These are phyloP conservation scores for Nomada fucata DNA, from an alignment of 2,888 invertebrate species.

Conservation along the genomic window DNA sequence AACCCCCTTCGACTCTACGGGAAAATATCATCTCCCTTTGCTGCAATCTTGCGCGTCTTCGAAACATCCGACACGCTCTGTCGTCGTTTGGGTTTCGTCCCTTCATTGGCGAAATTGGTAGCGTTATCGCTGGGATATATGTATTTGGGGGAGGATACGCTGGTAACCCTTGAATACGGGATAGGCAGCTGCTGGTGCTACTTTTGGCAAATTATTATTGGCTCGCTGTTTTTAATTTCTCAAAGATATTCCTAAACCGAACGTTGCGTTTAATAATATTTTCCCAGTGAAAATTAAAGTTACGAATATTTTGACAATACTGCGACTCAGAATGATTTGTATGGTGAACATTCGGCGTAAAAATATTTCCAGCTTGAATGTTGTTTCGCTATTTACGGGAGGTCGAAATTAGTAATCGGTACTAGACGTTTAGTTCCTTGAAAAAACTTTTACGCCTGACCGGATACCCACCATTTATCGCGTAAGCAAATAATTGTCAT, in stretches of 20 bases:
- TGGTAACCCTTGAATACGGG: constrained; percentile 1
- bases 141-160: constrained; percentile 1
- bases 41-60: constrained; percentile 29
- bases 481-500: background rate
- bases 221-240: too few relatives aligned
- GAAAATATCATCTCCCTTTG: constrained; percentile 48
- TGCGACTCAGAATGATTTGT: too few relatives aligned
- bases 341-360: too few relatives aligned
- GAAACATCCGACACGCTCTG: constrained; percentile 27
- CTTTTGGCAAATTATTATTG: background rate
- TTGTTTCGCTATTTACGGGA: too few relatives aligned
- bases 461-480: background rate
- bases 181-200: background rate
- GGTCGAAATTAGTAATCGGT: background rate
- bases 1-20: constrained; percentile 6
- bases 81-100: constrained; percentile 7
- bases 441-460: background rate
- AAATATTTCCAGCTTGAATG: too few relatives aligned
- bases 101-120: background rate
- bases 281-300: too few relatives aligned
- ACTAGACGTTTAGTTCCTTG: background rate
- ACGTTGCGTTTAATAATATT: too few relatives aligned
- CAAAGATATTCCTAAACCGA: too few relatives aligned
- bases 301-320: too few relatives aligned
- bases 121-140: background rate